Base-by-base conservation (phyloP, 2,113 vertebrate species). In the Protomyctophum bolini region DNA sequence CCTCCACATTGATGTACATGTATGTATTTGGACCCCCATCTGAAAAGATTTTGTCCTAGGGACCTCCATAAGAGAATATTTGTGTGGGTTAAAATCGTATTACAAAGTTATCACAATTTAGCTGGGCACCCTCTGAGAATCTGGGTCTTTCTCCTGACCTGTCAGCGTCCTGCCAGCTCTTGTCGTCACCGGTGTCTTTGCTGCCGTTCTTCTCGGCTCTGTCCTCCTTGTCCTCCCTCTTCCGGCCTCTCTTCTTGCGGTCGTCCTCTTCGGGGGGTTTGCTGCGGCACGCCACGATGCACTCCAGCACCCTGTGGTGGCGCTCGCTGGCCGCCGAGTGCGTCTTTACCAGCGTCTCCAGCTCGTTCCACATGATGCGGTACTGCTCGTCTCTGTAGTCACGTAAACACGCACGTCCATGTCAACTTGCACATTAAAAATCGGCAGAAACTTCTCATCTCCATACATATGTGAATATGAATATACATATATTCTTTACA, bases 281-380 rank as follows among this genome's bases (percentile, higher is more conserved):
- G 92, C 98, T 99, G 64, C 97, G 92, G 77, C 98, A 99, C 2
- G 98, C 96, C 72, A 94, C 76, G 66, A 99, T 94, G 54, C 98
- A 99, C 51, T 99, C 97, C 50, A 99, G 85, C 4, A 99, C 97
- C 1, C 95, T 93, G 54, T 98, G 96, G 89, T 99, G 98, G 64
- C 95, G 93, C 62, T 98, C 96, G 0, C 97, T 97, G 88, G 94
- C 94, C 72, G 77, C 92, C 0, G 96, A 91, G 71, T 99, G 98
- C 0, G 97, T 95, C 79, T 97, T 94, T 9, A 99, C 98, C 2
- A 99, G 93, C 0, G 97, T 98, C 87, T 99, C 98, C 92, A 99
- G 81, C 84, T 99, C 98, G n/a, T 99, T 99, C 98, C 98, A 99
- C 98, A 99, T 99, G 7, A 98, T 98, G n/a, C 97, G 94, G 75